Evolutionary conservation across 2,113 vertebrate species (phyloP).

Genomic region (Carassius auratus): DNA sequence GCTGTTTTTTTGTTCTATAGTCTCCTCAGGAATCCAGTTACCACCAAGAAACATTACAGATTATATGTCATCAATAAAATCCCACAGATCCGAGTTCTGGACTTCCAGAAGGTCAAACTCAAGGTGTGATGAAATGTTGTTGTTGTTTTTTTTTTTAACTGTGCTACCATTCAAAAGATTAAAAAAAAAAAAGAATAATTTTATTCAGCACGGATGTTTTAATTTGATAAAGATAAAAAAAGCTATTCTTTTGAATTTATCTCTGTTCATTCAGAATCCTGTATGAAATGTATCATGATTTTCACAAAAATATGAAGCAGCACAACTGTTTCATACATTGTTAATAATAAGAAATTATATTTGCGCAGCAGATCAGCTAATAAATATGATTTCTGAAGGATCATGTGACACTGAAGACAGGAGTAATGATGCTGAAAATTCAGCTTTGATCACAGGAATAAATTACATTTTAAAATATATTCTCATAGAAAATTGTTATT

Average conservation of each 20-base stretch:
- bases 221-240: not conserved
- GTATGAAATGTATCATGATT: too few relatives aligned
- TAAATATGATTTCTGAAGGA: not conserved
- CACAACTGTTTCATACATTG: too few relatives aligned
- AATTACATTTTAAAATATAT: not conserved
- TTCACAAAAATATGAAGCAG: not conserved
- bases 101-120: conserved; percentile 97
- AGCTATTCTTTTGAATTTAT: too few relatives aligned
- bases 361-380: not conserved
- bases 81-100: conserved; percentile 93
- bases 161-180: not conserved
- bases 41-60: conserved; percentile 98
- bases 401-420: not conserved
- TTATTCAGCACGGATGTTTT: not conserved
- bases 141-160: not conserved
- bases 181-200: not conserved
- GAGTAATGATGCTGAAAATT: not conserved
- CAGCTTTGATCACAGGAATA: not conserved
- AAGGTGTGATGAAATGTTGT: conserved; percentile 79
- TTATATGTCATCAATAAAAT: conserved; percentile 95
- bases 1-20: conserved; percentile 66
- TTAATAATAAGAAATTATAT: not conserved
- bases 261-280: too few relatives aligned
- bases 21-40: conserved; percentile 94
- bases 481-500: not conserved